Conservation (phyloP, 2,888 invertebrate genomes). For the Dione juno region DNA sequence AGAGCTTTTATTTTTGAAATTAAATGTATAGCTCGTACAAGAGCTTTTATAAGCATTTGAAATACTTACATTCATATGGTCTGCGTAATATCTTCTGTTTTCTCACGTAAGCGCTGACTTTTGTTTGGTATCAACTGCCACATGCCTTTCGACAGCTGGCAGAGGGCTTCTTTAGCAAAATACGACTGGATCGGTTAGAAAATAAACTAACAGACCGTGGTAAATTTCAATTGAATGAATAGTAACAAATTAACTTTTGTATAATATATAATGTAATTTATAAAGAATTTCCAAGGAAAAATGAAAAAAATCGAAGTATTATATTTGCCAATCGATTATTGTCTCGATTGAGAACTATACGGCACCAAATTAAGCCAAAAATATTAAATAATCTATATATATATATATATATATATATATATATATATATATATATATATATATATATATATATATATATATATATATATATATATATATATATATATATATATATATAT, state of each 20-base stretch:
- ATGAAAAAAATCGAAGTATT: too few species aligned
- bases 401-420: too few species aligned
- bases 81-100: constrained; percentile 3
- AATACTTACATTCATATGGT: neutral
- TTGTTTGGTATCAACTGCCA: constrained; percentile 28
- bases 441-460: too few species aligned
- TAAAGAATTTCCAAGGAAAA: too few species aligned
- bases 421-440: too few species aligned
- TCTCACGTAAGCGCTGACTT: constrained; percentile 1
- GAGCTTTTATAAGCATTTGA: neutral
- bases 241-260: neutral
- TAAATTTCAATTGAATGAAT: constrained; percentile 7
- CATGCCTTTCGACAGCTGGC: constrained; percentile 19
- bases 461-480: too few species aligned
- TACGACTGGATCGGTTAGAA: neutral
- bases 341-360: too few species aligned
- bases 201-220: constrained; percentile 26
- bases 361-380: too few species aligned
- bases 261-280: too few species aligned
- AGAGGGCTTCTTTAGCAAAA: constrained; percentile 18
- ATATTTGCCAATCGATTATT: too few species aligned
- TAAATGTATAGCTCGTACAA: neutral
- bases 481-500: too few species aligned
- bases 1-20: neutral
- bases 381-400: too few species aligned